Base-by-base conservation (phyloP, 2,113 vertebrate genomes). In the Microcebus murinus region DNA sequence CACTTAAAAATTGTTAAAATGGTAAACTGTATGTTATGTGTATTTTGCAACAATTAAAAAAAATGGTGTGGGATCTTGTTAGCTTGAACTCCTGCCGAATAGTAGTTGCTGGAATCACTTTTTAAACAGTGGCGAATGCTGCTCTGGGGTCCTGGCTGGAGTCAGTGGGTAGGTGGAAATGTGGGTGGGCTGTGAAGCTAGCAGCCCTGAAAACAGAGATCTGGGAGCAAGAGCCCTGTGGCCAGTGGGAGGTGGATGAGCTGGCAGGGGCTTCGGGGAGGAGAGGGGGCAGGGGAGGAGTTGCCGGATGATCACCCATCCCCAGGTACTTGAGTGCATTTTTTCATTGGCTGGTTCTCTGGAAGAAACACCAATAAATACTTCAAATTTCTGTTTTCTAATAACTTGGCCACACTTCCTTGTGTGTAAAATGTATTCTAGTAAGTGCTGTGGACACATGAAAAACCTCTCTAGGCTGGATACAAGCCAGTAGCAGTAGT, bases 101-200 rank as follows among this genome's bases (percentile, higher is more conserved):
- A 45, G 67, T 31, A 67, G 11, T 13, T 68, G 8, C 50, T 77
- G 11, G 50, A n/a, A 67, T 92, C 20, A 18, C 17, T 57, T 36
- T 81, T 76, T 65, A 48, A 52, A 71, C 80, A 50, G 50, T 76
- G 45, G 6, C 10, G 29, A 45, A 6, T 79, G 18, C 18, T 45
- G 6, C 36, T 50, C 39, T 87, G 83, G 13, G 61, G 8, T 63
- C 12, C 11, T 48, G 70, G 63, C 36, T 7, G 13, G 1, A 21
- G 29, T 59, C n/a, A 42, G 12, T 27, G 42, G 42, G 29, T 6
- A 29, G 13, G 27, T 27, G 7, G 8, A 29, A 20, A 17, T 31
- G 31, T 27, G 7, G 7, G 12, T 27, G 57, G 45, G 8, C 39
- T 0, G 1, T 13, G n/a, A 23, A 70, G 29, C 80, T 1, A 0